Percentiles rank a stretch among this genome's conserved stretches.
Evolutionary conservation across 1,140 invertebrate species (phyloP).

Genomic region (Drosophila littoralis): DNA sequence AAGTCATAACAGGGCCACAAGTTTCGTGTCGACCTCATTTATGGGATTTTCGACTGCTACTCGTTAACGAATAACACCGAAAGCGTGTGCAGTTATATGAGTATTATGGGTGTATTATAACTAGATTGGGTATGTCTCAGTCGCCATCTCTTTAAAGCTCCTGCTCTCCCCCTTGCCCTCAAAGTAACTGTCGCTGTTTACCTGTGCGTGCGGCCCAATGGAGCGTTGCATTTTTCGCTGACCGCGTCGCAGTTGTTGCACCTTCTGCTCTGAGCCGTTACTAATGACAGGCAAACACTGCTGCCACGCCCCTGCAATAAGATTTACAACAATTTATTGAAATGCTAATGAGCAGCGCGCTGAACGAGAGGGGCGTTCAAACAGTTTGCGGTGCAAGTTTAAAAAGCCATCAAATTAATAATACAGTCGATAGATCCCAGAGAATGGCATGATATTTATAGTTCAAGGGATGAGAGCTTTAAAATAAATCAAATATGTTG

Average conservation of each 20-base stretch:
- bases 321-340: conserved; percentile 15
- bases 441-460: no score
- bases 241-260: conserved; percentile 43
- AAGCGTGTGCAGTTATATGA: conserved; percentile 9
- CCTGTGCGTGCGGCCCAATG: conserved; percentile 46
- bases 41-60: neutral
- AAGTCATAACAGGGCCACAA: conserved; percentile 43
- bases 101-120: conserved; percentile 2
- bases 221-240: conserved; percentile 49
- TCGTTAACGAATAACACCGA: conserved; percentile 16
- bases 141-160: neutral
- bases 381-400: neutral
- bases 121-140: neutral
- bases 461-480: no score
- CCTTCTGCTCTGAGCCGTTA: conserved; percentile 51
- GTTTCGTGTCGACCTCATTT: conserved; percentile 43
- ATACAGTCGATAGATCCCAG: no score
- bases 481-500: no score
- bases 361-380: conserved; percentile 11
- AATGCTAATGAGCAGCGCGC: conserved; percentile 28
- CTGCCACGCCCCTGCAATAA: conserved; percentile 36
- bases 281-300: conserved; percentile 61
- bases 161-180: neutral
- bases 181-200: neutral
- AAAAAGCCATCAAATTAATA: no score